Percentiles rank a stretch among this genome's conserved stretches.
Conservation (phyloP, 1,140 invertebrate species). For the Drosophila cardini region DNA sequence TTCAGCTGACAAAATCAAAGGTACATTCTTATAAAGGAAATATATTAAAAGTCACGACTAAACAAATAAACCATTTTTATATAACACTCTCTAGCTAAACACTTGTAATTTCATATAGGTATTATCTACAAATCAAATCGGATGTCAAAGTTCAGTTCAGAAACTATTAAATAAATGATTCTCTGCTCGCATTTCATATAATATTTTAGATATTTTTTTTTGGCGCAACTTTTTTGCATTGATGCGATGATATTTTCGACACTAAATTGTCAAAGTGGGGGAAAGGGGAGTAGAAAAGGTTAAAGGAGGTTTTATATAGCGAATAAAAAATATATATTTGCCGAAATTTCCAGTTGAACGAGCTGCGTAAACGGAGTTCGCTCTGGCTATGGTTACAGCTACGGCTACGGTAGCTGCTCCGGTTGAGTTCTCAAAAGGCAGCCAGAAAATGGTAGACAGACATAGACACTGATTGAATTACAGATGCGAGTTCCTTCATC, state of each 20-base stretch:
- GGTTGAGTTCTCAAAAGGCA: slow-evolving; percentile 53
- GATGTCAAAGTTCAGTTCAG: slow-evolving; percentile 3
- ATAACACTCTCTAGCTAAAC: not conserved
- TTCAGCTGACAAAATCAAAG: too few relatives aligned
- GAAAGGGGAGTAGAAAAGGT: not conserved
- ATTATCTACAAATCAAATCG: not conserved
- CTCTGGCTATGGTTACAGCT: too few relatives aligned
- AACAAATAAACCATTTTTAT: slow-evolving; percentile 3
- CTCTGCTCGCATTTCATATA: slow-evolving; percentile 60
- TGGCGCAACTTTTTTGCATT: slow-evolving; percentile 76
- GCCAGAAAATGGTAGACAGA: slow-evolving; percentile 72
- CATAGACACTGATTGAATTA: slow-evolving; percentile 84
- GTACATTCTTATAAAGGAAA: too few relatives aligned
- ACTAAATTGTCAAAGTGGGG: not conserved
- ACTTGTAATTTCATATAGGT: slow-evolving; percentile 4
- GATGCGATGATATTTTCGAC: slow-evolving; percentile 55
- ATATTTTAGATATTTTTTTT: slow-evolving; percentile 49
- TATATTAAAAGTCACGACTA: not conserved
- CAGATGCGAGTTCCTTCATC: slow-evolving; percentile 84
- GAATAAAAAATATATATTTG: slow-evolving; percentile 61
- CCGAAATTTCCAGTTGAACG: slow-evolving; percentile 76
- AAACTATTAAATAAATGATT: slow-evolving; percentile 42
- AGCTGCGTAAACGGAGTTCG: slow-evolving; percentile 59
- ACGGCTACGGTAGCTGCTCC: not conserved
- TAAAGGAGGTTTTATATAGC: not conserved